These are phyloP conservation scores for Gryon sp. DNA, from an alignment of 1,140 invertebrate species.

Conservation along the genomic window DNA sequence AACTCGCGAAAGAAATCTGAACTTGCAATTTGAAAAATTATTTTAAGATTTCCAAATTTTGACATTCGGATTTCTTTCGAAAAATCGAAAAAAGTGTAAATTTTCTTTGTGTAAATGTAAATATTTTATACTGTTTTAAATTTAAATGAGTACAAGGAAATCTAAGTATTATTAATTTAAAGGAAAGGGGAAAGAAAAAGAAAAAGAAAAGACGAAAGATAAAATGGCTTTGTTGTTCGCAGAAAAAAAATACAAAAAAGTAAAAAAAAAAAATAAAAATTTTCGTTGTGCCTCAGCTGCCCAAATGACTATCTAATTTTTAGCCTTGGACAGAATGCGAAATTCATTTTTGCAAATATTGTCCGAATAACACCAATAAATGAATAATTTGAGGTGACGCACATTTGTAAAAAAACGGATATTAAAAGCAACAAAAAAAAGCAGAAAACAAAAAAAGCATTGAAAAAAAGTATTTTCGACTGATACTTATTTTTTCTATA, in stretches of 20 bases:
- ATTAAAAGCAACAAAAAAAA: too few relatives aligned
- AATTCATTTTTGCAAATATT: slow-evolving; percentile 16
- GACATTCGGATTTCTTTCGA: slow-evolving; percentile 1
- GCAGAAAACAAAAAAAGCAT: slow-evolving; percentile 3
- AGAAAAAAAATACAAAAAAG: too few relatives aligned
- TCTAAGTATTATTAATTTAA: slow-evolving; percentile 58
- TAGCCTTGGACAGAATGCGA: slow-evolving; percentile 62
- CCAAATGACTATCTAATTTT: slow-evolving; percentile 41
- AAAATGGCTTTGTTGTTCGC: slow-evolving; percentile 22
- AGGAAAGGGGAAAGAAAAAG: slow-evolving; percentile 12
- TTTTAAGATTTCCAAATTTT: neutral
- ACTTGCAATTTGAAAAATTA: neutral
- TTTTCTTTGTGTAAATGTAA: slow-evolving; percentile 50
- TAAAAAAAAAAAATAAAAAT: too few relatives aligned
- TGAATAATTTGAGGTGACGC: slow-evolving; percentile 8
- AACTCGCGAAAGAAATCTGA: slow-evolving; percentile 6
- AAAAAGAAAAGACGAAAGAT: slow-evolving; percentile 12
- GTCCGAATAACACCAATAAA: slow-evolving; percentile 37
- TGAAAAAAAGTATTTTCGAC: slow-evolving; percentile 32
- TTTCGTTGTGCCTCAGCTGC: slow-evolving; percentile 56
- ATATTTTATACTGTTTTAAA: slow-evolving; percentile 50
- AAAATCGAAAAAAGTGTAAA: slow-evolving; percentile 2
- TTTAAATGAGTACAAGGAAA: slow-evolving; percentile 47
- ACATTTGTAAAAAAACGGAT: slow-evolving; percentile 20
- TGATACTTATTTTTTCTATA: slow-evolving; percentile 56